Percentiles rank a stretch among this genome's conserved stretches.
Conservation (phyloP, 1,140 invertebrate genomes). For the Maconellicoccus hirsutus region DNA sequence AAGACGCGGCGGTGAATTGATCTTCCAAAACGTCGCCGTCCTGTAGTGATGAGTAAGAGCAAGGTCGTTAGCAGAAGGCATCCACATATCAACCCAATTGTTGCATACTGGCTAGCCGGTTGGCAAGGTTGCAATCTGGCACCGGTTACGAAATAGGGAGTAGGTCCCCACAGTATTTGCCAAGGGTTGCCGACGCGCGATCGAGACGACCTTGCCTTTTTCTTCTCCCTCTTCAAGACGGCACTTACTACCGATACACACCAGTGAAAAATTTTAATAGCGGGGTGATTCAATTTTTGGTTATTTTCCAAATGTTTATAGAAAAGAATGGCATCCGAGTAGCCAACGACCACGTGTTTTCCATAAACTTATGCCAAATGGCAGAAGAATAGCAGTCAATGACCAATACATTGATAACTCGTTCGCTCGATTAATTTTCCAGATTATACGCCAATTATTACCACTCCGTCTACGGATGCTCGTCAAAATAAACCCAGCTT, state of each 20-base stretch:
- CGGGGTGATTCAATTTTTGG: slow-evolving; percentile 13
- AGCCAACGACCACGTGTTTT: slow-evolving; percentile 13
- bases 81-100: slow-evolving; percentile 17
- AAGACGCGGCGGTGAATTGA: too few relatives aligned
- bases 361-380: slow-evolving; percentile 15
- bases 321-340: neutral
- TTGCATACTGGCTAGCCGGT: slow-evolving; percentile 17
- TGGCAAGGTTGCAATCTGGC: slow-evolving; percentile 20
- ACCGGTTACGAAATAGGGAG: slow-evolving; percentile 14
- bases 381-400: slow-evolving; percentile 2
- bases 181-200: slow-evolving; percentile 1
- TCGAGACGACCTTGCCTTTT: neutral
- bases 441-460: too few relatives aligned
- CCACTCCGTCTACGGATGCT: too few relatives aligned
- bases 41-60: neutral
- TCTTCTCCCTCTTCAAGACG: too few relatives aligned
- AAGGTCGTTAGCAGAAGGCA: neutral
- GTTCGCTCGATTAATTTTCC: slow-evolving; percentile 6
- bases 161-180: slow-evolving; percentile 9
- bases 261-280: neutral
- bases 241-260: neutral
- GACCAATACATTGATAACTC: slow-evolving; percentile 7
- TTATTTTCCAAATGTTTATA: slow-evolving; percentile 14
- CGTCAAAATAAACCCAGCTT: too few relatives aligned
- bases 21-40: too few relatives aligned